Base-by-base conservation (phyloP, 2,888 invertebrate genomes). In the Dolomedes plantarius region DNA sequence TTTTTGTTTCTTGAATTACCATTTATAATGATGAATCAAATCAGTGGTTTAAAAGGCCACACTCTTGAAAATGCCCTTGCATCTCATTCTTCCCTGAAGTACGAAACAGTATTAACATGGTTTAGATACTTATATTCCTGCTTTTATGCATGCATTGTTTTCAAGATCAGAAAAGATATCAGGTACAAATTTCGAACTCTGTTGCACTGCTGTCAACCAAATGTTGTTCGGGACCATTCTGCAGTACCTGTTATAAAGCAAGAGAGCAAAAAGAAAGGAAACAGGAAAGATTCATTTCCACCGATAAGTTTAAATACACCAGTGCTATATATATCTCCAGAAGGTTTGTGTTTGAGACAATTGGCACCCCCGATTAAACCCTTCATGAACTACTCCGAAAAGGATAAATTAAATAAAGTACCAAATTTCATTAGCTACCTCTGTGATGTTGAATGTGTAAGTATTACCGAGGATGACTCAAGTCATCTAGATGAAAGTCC, bases 321-420 rank as follows among this genome's bases (percentile, higher is more conserved):
- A 6, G 90, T 90, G 6, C 81, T 90, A 11, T 90, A 90, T 67
- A 89, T 90, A 16, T 90, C 90, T 0, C 89, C 90, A 0, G 90
- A 90, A 67, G 90, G 90, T 5, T 88, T 90, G 11, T 90, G 90
- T 68, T 83, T 90, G 62, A 87, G 90, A 27, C 76, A 89, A 0
- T 67, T 88, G 5, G 89, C 86, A 27, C 11, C 80, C 5, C 23
- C 41, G 0, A 27, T 75, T 2, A 39, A 76, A 31, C 1, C 72
- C 5, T 27, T 39, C 31, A 46, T 19, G 2, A 19, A n/a, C 6
- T 36, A 56, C 6, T 36, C 13, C 16, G 7, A 62, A 0, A 50
- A 62, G 16, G 23, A 13, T 0, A 69, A 62, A 9, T 39, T 23
- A 19, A 69, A 56, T 3, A 28, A 29, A 23, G 68, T 73, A 0